A percentile compares a stretch with the other conserved stretches of the same genome.
Evolutionary conservation across 2,888 invertebrate genomes (phyloP).

Genomic region (Alitta virens): DNA sequence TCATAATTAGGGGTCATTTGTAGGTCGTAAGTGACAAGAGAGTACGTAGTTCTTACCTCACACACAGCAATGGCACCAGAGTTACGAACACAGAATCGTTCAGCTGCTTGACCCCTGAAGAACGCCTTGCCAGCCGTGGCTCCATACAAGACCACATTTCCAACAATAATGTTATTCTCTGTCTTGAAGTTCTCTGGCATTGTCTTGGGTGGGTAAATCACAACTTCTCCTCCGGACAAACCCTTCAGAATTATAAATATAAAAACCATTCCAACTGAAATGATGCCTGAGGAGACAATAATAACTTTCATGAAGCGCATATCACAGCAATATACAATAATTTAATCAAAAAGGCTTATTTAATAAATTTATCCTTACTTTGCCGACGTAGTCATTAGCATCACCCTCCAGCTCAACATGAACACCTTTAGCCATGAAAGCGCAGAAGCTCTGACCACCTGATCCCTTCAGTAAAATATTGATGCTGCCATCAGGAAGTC

Average conservation of each 20-base stretch:
- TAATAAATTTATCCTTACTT: conserved; percentile 57
- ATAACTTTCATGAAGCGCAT: too few species aligned
- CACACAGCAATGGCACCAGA: conserved; percentile 93
- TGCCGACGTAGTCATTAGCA: conserved; percentile 97
- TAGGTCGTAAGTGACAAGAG: too few species aligned
- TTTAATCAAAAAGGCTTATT: too few species aligned
- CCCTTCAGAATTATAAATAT: conserved; percentile 66
- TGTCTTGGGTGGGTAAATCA: conserved; percentile 86
- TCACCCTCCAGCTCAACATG: conserved; percentile 91
- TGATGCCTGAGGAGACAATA: too few species aligned
- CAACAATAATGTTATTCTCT: conserved; percentile 93
- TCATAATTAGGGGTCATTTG: too few species aligned
- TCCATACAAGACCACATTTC: conserved; percentile 96
- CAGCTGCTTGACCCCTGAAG: conserved; percentile 94
- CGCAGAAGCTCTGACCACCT: conserved; percentile 98
- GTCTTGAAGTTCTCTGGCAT: conserved; percentile 76
- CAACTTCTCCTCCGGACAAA: conserved; percentile 88
- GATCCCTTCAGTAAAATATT: conserved; percentile 80
- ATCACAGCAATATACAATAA: too few species aligned
- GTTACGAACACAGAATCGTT: conserved; percentile 97
- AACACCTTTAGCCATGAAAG: conserved; percentile 89
- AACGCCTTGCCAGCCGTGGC: conserved; percentile 92
- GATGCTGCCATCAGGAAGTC: conserved; percentile 70
- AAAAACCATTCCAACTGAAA: too few species aligned
- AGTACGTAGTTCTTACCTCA: conserved; percentile 70